These are phyloP conservation scores for Ochotona curzoniae DNA, from an alignment of 2,113 vertebrate genomes.

Conservation along the genomic window DNA sequence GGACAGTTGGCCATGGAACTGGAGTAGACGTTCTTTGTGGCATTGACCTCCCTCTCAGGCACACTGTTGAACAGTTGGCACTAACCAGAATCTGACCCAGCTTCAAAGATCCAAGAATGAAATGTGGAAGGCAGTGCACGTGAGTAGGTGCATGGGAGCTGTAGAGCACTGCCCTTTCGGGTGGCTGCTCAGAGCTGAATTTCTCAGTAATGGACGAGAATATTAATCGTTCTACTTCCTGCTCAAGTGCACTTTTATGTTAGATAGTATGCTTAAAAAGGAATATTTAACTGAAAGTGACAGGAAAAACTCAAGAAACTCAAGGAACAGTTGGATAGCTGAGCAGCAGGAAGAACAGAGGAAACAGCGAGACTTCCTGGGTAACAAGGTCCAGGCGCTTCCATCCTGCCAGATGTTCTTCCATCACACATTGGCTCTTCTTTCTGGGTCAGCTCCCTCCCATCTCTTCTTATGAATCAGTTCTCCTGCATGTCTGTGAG, in stretches of 20 bases:
- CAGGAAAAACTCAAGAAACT: neutral
- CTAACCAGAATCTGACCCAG: slow-evolving; percentile 40
- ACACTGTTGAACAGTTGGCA: neutral
- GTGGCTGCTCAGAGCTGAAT: neutral
- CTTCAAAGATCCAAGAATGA: slow-evolving; percentile 56
- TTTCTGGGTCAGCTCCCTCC: slow-evolving; percentile 30
- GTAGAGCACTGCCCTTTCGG: neutral
- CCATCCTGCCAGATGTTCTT: neutral
- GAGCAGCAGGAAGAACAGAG: neutral
- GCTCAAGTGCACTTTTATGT: neutral
- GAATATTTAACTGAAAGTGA: neutral
- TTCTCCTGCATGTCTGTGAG: neutral
- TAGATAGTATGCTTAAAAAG: neutral
- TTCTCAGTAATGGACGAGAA: neutral
- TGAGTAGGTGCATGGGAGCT: neutral
- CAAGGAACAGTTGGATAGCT: neutral
- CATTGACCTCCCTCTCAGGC: slow-evolving; percentile 60
- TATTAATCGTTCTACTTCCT: neutral
- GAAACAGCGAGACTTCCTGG: neutral
- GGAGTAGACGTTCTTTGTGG: slow-evolving; percentile 69
- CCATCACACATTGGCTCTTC: neutral
- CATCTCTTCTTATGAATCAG: neutral
- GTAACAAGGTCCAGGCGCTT: neutral
- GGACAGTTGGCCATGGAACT: slow-evolving; percentile 54
- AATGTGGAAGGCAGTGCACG: slow-evolving; percentile 1